These are phyloP conservation scores for Microtus agrestis DNA, from an alignment of 2,797 vertebrate genomes.

Conservation along the genomic window DNA sequence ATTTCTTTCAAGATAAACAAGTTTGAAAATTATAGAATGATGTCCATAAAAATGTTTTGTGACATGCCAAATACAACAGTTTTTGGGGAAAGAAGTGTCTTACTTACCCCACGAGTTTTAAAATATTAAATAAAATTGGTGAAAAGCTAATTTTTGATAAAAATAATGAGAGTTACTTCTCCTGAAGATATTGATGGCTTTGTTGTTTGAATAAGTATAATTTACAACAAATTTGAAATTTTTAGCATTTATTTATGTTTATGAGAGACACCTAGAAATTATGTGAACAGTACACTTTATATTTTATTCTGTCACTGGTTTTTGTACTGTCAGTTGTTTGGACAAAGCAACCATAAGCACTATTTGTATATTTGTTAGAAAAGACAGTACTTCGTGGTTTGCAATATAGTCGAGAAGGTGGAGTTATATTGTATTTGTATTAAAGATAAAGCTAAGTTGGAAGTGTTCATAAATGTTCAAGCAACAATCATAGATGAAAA, in stretches of 20 bases:
- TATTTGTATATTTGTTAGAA: background rate
- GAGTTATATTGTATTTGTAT: background rate
- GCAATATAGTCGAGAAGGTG: background rate
- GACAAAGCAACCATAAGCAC: background rate
- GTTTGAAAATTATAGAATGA: conserved; percentile 36
- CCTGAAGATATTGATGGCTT: background rate
- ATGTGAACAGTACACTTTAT: conserved; percentile 4
- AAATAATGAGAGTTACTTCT: background rate
- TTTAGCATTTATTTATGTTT: background rate
- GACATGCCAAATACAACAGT: background rate
- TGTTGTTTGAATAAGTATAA: background rate
- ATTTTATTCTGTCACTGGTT: conserved; percentile 9
- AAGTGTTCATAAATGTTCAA: background rate
- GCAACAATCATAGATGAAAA: background rate
- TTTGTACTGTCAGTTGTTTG: background rate
- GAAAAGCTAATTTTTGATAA: background rate
- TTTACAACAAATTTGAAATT: conserved; percentile 34
- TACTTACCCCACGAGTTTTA: background rate
- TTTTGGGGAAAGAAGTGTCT: conserved; percentile 7
- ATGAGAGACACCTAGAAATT: background rate
- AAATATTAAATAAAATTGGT: background rate
- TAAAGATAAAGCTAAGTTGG: background rate
- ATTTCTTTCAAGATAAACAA: conserved; percentile 52
- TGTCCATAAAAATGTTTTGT: conserved; percentile 4
- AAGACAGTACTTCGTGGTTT: conserved; percentile 1